Evolutionary conservation across 2,888 invertebrate species (phyloP).

Genomic region (Epinotia ramella): DNA sequence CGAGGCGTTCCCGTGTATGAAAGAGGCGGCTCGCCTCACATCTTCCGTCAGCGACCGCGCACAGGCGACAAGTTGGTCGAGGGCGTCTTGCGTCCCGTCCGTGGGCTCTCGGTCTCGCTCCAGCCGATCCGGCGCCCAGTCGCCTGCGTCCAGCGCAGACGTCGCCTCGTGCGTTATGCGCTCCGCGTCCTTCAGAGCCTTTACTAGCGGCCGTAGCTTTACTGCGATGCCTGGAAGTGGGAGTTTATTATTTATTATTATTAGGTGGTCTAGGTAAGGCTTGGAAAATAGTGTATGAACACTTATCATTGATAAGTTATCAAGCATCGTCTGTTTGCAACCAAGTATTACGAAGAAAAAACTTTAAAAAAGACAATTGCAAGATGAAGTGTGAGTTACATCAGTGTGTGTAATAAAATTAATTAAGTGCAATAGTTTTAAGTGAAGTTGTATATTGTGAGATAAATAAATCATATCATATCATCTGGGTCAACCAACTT

Average conservation of each 20-base stretch:
- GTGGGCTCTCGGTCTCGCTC: constrained; percentile 81
- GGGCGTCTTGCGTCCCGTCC: constrained; percentile 89
- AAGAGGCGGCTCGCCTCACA: constrained; percentile 94
- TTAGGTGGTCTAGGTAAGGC: too few species aligned
- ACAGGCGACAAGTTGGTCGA: constrained; percentile 95
- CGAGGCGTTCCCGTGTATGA: constrained; percentile 94
- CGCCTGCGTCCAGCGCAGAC: constrained; percentile 89
- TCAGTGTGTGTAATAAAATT: too few species aligned
- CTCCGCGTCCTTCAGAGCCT: constrained; percentile 92
- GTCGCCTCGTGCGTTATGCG: constrained; percentile 92
- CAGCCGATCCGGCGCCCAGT: constrained; percentile 91
- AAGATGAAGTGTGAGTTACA: too few species aligned
- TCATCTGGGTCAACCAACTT: too few species aligned
- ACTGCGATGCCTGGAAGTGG: constrained; percentile 82
- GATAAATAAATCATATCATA: too few species aligned
- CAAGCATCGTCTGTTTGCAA: not conserved
- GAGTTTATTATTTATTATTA: not conserved
- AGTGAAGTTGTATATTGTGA: too few species aligned
- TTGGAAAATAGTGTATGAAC: too few species aligned
- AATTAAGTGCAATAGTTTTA: too few species aligned
- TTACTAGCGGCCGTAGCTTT: constrained; percentile 91
- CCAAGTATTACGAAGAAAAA: too few species aligned
- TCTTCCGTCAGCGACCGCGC: constrained; percentile 95
- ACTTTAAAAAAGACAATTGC: too few species aligned
- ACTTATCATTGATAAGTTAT: too few species aligned